Conservation (phyloP, 2,113 vertebrate genomes). For the Tetrao urogallus region DNA sequence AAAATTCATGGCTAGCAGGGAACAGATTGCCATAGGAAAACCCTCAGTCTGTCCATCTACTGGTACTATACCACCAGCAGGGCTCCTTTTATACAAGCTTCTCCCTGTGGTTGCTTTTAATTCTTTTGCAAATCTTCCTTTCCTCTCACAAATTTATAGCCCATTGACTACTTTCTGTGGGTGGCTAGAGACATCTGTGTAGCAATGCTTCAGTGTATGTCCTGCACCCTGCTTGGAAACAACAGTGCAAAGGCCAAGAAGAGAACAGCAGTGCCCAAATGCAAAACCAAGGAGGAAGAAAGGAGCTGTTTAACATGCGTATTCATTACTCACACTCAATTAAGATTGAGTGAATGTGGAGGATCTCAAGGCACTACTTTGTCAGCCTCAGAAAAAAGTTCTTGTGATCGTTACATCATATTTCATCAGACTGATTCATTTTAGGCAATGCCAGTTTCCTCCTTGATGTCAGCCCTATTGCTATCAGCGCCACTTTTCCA, state of each 20-base stretch:
- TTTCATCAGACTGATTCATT: slow-evolving; percentile 33
- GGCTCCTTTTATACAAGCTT: slow-evolving; percentile 55
- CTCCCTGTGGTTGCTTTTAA: slow-evolving; percentile 36
- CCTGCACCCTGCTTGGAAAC: neutral
- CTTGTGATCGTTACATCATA: neutral
- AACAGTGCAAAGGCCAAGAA: neutral
- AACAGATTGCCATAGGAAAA: slow-evolving; percentile 56
- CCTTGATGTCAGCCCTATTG: neutral
- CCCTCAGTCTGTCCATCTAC: neutral
- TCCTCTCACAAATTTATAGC: slow-evolving; percentile 69
- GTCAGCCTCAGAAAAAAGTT: neutral
- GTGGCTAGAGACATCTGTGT: slow-evolving; percentile 72
- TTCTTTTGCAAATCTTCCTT: slow-evolving; percentile 75
- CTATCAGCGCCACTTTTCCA: neutral
- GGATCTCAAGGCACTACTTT: neutral
- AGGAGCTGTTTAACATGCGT: slow-evolving; percentile 18
- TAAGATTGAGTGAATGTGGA: neutral
- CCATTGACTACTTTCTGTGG: slow-evolving; percentile 65
- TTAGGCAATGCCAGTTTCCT: slow-evolving; percentile 12
- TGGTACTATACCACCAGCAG: slow-evolving; percentile 57
- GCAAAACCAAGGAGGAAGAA: neutral
- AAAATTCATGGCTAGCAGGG: slow-evolving; percentile 62
- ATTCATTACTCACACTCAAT: neutral
- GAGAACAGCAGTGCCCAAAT: neutral
- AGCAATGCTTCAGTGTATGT: slow-evolving; percentile 36